Percentiles rank a stretch among this genome's conserved stretches.
Conservation (phyloP, 2,113 vertebrate species). For the Microcebus lehilahytsara region DNA sequence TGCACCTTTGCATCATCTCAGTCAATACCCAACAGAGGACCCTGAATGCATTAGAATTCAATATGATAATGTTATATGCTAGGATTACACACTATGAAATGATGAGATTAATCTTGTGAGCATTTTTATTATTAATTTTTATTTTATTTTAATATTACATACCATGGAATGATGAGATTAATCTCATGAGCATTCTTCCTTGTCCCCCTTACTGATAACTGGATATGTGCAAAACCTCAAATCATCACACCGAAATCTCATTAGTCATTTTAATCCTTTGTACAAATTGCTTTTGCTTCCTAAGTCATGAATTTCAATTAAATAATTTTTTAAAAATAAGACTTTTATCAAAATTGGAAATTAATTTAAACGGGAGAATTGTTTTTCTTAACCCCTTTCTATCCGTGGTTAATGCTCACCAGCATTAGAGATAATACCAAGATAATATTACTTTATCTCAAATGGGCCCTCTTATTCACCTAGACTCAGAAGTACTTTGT, state of each 20-base stretch:
- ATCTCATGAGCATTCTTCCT: not conserved
- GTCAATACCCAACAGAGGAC: not conserved
- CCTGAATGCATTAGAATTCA: not conserved
- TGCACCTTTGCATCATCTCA: not conserved
- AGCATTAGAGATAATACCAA: not conserved
- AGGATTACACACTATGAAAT: not conserved
- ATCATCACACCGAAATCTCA: constrained; percentile 46
- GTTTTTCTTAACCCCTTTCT: constrained; percentile 7
- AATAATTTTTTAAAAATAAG: constrained; percentile 26
- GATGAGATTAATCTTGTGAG: not conserved
- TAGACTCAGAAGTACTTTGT: not conserved
- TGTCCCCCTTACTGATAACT: not conserved
- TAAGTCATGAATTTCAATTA: constrained; percentile 38
- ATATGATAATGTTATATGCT: not conserved
- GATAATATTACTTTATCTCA: not conserved
- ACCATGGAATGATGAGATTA: not conserved
- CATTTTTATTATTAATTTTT: not conserved
- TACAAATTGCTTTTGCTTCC: constrained; percentile 46
- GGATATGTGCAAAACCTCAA: not conserved
- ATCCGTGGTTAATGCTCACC: not conserved
- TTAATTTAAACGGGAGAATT: constrained; percentile 15
- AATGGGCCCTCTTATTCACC: not conserved
- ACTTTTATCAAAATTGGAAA: constrained; percentile 19
- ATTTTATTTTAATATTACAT: not conserved
- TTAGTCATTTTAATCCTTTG: constrained; percentile 54